Percentiles rank a stretch among this genome's conserved stretches.
These are phyloP conservation scores for Anarsia innoxiella DNA, from an alignment of 2,888 invertebrate species.

Conservation along the genomic window DNA sequence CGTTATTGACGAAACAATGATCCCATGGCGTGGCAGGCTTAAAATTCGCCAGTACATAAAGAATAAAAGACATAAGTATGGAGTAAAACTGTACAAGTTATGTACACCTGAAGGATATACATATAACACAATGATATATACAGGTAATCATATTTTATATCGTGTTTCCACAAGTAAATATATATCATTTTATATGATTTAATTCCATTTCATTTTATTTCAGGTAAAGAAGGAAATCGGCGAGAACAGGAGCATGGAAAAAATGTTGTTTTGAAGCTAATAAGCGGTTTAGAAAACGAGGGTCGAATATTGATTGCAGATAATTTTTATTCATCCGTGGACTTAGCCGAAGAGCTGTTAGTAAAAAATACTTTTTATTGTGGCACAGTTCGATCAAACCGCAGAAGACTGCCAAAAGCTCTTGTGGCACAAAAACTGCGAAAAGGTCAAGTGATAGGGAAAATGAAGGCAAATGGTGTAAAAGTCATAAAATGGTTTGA, in stretches of 20 bases:
- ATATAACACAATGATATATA: not conserved
- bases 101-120: constrained; percentile 20
- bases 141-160: too few species aligned
- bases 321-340: not conserved
- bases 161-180: too few species aligned
- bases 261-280: not conserved
- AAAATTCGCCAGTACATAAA: constrained; percentile 31
- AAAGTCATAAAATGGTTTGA: not conserved
- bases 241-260: not conserved
- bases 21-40: constrained; percentile 28
- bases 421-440: not conserved
- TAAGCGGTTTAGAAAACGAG: not conserved
- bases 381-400: not conserved
- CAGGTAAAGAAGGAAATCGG: not conserved
- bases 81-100: constrained; percentile 29
- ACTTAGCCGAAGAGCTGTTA: not conserved
- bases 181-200: too few species aligned
- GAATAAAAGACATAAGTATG: constrained; percentile 27
- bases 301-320: not conserved
- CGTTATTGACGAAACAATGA: constrained; percentile 17
- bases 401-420: not conserved
- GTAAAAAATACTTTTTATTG: not conserved
- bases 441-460: not conserved
- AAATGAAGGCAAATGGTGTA: not conserved
- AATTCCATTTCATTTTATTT: too few species aligned